Conservation (phyloP, 2,888 invertebrate species). For the Epirrhoe alternata region DNA sequence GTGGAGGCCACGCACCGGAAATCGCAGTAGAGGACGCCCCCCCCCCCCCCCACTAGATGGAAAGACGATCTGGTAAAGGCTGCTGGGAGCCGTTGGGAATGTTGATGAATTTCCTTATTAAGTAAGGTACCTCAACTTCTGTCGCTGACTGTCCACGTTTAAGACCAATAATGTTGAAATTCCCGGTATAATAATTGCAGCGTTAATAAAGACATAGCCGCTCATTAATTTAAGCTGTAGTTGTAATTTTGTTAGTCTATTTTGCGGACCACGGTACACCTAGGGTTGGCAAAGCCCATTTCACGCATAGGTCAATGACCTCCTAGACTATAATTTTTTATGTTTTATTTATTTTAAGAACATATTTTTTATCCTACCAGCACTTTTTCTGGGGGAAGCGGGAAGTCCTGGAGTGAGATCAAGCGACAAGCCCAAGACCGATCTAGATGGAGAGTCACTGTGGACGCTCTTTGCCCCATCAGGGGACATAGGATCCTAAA, state of each 20-base stretch:
- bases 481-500: no score
- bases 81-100: no score
- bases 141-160: slow-evolving; percentile 17
- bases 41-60: no score
- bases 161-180: slow-evolving; percentile 31
- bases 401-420: no score
- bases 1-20: no score
- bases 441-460: no score
- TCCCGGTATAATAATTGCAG: slow-evolving; percentile 30
- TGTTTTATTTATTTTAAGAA: background rate
- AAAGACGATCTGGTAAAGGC: no score
- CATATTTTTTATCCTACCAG: background rate
- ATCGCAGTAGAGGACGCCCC: no score
- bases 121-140: no score
- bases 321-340: background rate
- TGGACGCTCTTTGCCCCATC: no score
- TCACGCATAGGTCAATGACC: background rate
- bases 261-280: background rate
- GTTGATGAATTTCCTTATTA: no score
- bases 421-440: no score
- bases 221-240: slow-evolving; percentile 35
- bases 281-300: slow-evolving; percentile 5
- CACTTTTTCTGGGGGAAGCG: background rate
- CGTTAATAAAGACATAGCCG: slow-evolving; percentile 33
- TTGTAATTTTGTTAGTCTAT: slow-evolving; percentile 16